Percentiles rank a stretch among this genome's conserved stretches.
These are phyloP conservation scores for Rhamnusium bicolor DNA, from an alignment of 2,888 invertebrate species.

Conservation along the genomic window DNA sequence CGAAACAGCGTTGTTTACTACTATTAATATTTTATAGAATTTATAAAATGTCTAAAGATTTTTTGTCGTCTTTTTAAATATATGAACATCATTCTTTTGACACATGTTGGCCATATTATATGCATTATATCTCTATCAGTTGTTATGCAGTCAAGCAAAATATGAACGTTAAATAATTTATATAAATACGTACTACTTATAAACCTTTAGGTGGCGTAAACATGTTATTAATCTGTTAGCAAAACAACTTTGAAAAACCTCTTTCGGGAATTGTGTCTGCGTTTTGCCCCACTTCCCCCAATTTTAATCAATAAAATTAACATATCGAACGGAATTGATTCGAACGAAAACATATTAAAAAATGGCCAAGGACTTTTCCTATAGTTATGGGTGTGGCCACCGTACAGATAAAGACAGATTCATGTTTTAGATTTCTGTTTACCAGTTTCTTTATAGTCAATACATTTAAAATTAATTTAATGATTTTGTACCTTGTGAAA, in stretches of 20 bases:
- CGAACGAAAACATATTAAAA: conserved; percentile 35
- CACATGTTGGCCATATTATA: too few relatives aligned
- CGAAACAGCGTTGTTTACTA: too few relatives aligned
- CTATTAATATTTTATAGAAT: too few relatives aligned
- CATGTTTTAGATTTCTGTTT: conserved; percentile 29
- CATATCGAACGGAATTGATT: conserved; percentile 37
- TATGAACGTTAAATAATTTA: too few relatives aligned
- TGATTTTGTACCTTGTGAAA: conserved; percentile 27
- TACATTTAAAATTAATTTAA: conserved; percentile 31
- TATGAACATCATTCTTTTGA: too few relatives aligned
- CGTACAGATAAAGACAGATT: conserved; percentile 28
- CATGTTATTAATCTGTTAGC: too few relatives aligned
- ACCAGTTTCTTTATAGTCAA: conserved; percentile 24
- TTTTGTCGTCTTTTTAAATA: too few relatives aligned
- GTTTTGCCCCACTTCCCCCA: conserved; percentile 16
- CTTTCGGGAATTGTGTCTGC: not conserved
- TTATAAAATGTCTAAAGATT: too few relatives aligned
- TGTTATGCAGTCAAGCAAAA: too few relatives aligned
- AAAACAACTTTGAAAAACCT: not conserved
- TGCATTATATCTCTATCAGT: too few relatives aligned
- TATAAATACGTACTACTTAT: too few relatives aligned
- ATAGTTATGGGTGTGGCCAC: conserved; percentile 29
- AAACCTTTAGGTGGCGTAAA: too few relatives aligned
- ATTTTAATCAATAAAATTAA: conserved; percentile 16
- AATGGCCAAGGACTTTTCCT: conserved; percentile 34